Evolutionary conservation across 35 echinoderm and acorn worm genomes (phyloP).

Genomic region (Nesometra sesokonis): DNA sequence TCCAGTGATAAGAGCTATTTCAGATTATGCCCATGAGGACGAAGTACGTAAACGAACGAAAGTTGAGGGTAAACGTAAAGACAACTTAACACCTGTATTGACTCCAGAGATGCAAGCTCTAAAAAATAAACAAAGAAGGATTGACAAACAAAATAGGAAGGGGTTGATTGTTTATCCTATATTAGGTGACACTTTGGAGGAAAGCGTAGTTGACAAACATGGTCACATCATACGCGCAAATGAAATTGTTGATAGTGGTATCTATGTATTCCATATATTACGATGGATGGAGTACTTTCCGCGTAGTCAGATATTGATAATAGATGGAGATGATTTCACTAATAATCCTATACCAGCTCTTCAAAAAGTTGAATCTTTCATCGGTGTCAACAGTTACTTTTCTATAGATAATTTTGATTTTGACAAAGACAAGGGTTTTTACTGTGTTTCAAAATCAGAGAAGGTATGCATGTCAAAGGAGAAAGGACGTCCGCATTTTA

Average conservation of each 20-base stretch:
- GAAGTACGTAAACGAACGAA: background rate
- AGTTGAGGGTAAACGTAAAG: background rate
- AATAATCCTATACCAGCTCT: background rate
- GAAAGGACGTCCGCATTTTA: slow-evolving; percentile 27
- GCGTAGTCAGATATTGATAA: slow-evolving; percentile 9
- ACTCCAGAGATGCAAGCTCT: background rate
- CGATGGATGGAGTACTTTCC: slow-evolving; percentile 33
- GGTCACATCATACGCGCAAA: slow-evolving; percentile 8
- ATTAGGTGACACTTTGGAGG: slow-evolving; percentile 11
- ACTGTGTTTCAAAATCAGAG: slow-evolving; percentile 11
- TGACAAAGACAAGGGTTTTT: slow-evolving; percentile 23
- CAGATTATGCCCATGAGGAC: slow-evolving; percentile 24
- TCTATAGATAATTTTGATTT: slow-evolving; percentile 19
- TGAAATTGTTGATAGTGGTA: slow-evolving; percentile 5
- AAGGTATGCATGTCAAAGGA: background rate
- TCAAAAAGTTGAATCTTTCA: slow-evolving; percentile 23
- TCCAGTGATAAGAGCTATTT: slow-evolving; percentile 37
- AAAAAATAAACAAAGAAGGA: background rate
- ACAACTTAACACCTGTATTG: background rate
- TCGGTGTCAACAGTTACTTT: slow-evolving; percentile 16
- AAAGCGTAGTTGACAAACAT: slow-evolving; percentile 1
- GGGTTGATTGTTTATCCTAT: background rate
- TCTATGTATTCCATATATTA: slow-evolving; percentile 10
- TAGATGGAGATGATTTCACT: slow-evolving; percentile 29
- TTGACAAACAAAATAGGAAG: background rate